Evolutionary conservation across 2,113 vertebrate genomes (phyloP), one percentile per base, ranked within the genome.

Genomic region (Cepphus grylle): DNA sequence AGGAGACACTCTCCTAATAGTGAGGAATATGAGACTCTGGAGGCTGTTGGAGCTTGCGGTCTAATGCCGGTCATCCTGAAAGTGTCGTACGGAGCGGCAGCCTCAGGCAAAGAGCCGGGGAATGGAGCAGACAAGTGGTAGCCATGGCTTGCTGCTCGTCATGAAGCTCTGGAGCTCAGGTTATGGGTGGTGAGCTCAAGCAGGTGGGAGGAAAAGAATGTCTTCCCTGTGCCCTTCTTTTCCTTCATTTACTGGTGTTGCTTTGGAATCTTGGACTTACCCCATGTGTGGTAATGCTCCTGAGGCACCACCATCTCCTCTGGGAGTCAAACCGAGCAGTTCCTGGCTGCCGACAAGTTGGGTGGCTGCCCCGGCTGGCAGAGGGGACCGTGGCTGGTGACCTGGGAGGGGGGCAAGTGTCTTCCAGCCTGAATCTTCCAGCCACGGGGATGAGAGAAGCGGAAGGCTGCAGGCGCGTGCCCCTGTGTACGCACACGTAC

Each of bases 391-490:
- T 22, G 19, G 27, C n/a, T 29, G 34, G 72, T 81, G 53, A 49
- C 6, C 34, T 18, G 2, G 3, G 16, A 2, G 26, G 16, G 12
- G 11, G 61, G 38, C 5, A 2, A 2, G 38, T 8, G n/a, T 56
- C 88, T 74, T 62, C 34, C 55, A 81, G 26, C 67, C 3, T 21
- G 15, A 59, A 50, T 42, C 30, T 58, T 58, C 32, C 53, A 73
- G 47, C 49, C 16, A 26, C 3, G 12, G 66, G 20, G n/a, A 47
- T 8, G 9, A 32, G 69, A 49, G 69, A 34, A 79, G 70, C 47
- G 45, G 50, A 40, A 55, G 19, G 34, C 2, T 22, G 27, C 25
- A 2, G 17, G 38, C 67, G 32, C 8, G 0, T 8, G 20, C 8
- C 17, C 47, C 1, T 3, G 29, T 34, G 30, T 22, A 50, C 7